Evolutionary conservation across 2,888 invertebrate species (phyloP).

Genomic region (Unio delphinus): DNA sequence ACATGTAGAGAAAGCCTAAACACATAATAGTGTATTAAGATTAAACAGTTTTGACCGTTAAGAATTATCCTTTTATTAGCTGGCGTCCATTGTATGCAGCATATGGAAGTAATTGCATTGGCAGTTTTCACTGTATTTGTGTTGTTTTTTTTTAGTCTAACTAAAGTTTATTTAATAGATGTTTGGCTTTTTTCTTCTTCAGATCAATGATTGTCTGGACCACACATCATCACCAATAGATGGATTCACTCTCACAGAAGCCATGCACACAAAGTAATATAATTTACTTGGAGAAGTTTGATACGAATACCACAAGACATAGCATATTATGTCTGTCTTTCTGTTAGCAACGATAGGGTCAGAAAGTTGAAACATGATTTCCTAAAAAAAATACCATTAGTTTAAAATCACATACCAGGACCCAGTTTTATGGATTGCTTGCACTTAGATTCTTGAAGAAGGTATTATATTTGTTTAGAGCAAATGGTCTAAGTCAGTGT

Average conservation of each 20-base stretch:
- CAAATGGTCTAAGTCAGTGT: too few relatives aligned
- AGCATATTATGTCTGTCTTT: background rate
- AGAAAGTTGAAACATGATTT: too few relatives aligned
- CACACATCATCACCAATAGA: conserved; percentile 96
- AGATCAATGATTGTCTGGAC: conserved; percentile 86
- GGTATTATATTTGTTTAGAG: too few relatives aligned
- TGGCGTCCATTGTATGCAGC: background rate
- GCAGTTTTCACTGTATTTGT: background rate
- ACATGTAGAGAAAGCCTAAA: too few relatives aligned
- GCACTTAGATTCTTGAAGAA: too few relatives aligned
- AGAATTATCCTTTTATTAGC: background rate
- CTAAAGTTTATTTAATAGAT: too few relatives aligned
- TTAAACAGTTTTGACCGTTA: too few relatives aligned
- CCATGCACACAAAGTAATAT: conserved; percentile 83
- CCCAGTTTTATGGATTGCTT: too few relatives aligned
- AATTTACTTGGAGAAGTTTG: background rate
- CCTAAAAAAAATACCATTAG: too few relatives aligned
- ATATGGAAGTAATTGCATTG: background rate
- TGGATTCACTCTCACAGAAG: conserved; percentile 91
- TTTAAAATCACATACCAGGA: too few relatives aligned
- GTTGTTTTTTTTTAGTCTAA: background rate
- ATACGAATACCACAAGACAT: background rate
- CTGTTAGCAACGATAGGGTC: background rate
- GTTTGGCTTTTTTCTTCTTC: conserved; percentile 25
- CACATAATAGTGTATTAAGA: too few relatives aligned